Percentiles rank a stretch among this genome's conserved stretches.
These are phyloP conservation scores for Melanitta fusca DNA, from an alignment of 2,797 vertebrate species.

Conservation along the genomic window DNA sequence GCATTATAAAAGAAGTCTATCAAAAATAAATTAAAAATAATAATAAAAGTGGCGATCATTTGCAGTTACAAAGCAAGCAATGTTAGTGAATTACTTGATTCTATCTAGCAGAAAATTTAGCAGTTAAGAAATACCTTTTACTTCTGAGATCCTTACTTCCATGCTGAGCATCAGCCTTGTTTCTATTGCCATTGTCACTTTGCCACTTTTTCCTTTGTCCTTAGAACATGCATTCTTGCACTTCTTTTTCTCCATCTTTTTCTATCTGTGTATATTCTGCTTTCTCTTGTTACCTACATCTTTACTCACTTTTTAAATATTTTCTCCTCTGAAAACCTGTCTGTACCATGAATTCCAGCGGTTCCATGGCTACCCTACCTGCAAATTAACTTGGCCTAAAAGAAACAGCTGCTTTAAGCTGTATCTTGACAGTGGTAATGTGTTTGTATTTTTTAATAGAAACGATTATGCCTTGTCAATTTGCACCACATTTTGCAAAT, in stretches of 20 bases:
- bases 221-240: not conserved
- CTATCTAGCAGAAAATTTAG: not conserved
- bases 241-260: not conserved
- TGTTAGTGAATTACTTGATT: not conserved
- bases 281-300: not conserved
- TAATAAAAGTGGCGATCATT: not conserved
- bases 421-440: not conserved
- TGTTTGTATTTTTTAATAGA: constrained; percentile 16
- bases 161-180: not conserved
- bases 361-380: not conserved
- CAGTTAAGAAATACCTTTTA: not conserved
- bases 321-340: not conserved
- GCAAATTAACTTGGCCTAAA: not conserved
- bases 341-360: not conserved
- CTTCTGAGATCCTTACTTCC: not conserved
- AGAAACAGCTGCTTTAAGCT: not conserved
- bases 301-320: not conserved
- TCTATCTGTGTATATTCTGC: not conserved
- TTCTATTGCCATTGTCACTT: not conserved
- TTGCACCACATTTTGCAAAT: not conserved
- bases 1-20: not conserved
- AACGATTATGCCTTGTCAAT: not conserved
- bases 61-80: not conserved
- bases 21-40: not conserved
- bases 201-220: not conserved